Evolutionary conservation across 2,113 vertebrate species (phyloP), one percentile per base, ranked within the genome.

Genomic region (Caloenas nicobarica): DNA sequence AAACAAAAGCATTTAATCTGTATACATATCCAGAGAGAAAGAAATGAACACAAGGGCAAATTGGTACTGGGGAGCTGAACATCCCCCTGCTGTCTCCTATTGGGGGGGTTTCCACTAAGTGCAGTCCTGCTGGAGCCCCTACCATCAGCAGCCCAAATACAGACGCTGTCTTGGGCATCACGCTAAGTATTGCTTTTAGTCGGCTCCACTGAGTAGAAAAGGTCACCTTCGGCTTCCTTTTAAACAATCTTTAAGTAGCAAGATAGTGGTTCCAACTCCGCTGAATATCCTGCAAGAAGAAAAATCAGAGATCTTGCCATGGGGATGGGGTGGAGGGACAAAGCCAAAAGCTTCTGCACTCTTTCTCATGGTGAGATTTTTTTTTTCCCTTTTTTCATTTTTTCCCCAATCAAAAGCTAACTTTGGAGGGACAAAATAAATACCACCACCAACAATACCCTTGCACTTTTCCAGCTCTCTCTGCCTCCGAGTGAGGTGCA

Each of bases 201-300:
- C 56, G 34, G 44, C 38, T 70, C 66, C 2, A 3, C 86, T 34
- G 72, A 74, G 72, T 34, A 21, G 57, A 76, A 83, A 93, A 95
- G 70, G 86, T 93, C 87, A 80, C 87, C 87, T 90, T 54, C 42
- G 7, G 50, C 26, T 90, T 86, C 34, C 34, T 94, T 86, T 81
- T 71, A 81, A 89, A 46, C 19, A 76, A 12, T 50, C 36, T 74
- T 78, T 62, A 89, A 86, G 89, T 9, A 78, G 25, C 42, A 70
- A 80, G 31, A 70, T 64, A 80, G 50, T n/a, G n/a, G 9, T 44
- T 60, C 29, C 12, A 11, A 80, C 78, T 65, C 16, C 2, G 9
- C 31, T 18, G 26, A 79, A 65, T 65, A 70, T 62, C 51, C 40
- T 34, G 31, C 28, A 48, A 46, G 28, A 51, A 38, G 21, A 28